Conservation (phyloP, 2,797 vertebrate species). For the Sebastes oblongus region DNA sequence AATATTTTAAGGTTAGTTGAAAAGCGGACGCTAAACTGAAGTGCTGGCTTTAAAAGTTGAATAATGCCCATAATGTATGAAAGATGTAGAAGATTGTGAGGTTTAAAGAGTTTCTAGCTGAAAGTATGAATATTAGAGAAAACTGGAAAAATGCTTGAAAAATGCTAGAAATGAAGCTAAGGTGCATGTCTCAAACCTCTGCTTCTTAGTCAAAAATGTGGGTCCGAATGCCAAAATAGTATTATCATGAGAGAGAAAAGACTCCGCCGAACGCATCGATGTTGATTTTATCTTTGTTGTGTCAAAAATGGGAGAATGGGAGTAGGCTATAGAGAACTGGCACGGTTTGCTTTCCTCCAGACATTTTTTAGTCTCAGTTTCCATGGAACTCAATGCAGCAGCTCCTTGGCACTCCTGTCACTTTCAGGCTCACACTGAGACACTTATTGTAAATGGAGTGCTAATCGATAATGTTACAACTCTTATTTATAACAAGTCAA, state of each 20-base stretch:
- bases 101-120: not conserved
- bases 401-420: not conserved
- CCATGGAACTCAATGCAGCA: not conserved
- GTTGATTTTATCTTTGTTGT: not conserved
- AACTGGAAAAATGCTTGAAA: not conserved
- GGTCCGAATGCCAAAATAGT: not conserved
- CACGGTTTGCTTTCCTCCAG: not conserved
- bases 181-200: not conserved
- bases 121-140: not conserved
- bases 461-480: not conserved
- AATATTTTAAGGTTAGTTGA: not conserved
- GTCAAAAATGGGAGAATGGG: not conserved
- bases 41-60: not conserved
- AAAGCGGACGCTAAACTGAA: not conserved
- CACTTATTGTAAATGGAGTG: not conserved
- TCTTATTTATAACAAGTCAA: not conserved
- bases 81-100: not conserved
- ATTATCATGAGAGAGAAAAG: not conserved
- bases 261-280: too few species aligned
- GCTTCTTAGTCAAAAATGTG: not conserved
- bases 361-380: not conserved
- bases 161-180: not conserved
- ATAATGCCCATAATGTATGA: not conserved
- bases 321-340: not conserved
- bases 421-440: not conserved